Evolutionary conservation across 2,797 vertebrate species (phyloP), one percentile per base, ranked within the genome.

Genomic region (Scolopax bukidnonensis): DNA sequence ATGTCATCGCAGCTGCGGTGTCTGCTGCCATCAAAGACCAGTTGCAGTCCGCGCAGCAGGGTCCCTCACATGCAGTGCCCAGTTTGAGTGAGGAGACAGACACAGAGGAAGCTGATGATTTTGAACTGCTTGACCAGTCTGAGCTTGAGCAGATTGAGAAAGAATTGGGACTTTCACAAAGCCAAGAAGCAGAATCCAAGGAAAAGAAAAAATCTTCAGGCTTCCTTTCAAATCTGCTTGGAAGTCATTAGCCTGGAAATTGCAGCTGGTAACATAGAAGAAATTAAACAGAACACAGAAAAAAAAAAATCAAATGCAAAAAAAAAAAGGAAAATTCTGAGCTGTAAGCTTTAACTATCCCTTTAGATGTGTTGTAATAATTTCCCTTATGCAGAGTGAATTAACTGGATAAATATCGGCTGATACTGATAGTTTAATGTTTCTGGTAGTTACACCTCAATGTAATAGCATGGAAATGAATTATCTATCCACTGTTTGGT

Each of bases 71-170:
- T 30, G 95, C 97, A 53, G 97, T 83, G 0, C 97, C 98, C 95
- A 98, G 98, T 90, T 85, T 97, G 48, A 98, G 90, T 0, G 99
- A 99, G 93, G 99, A 99, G 91, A 99, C 99, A 68, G 99, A 99
- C 97, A 98, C 99, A 10, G 99, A 99, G 59, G 99, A 99, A 84
- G 98, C 86, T 20, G 99, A 99, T 96, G 99, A 99, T 98, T 99
- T 99, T 97, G 99, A 99, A 98, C 98, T 99, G 95, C 98, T 99
- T 97, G 99, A 99, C 97, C 99, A 99, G 97, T 99, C 99, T 6
- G 99, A 99, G 98, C 98, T 99, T 89, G 99, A 99, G 97, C 99
- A 99, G 77, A 98, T 99, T 94, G 99, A 99, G 94, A 98, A 98
- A 38, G 99, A 99, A 95, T 80, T 99, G 96, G 99, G 98, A 89